Evolutionary conservation across 1,140 invertebrate species (phyloP), one percentile per base, ranked within the genome.

Genomic region (Melipona quadrifasciata): DNA sequence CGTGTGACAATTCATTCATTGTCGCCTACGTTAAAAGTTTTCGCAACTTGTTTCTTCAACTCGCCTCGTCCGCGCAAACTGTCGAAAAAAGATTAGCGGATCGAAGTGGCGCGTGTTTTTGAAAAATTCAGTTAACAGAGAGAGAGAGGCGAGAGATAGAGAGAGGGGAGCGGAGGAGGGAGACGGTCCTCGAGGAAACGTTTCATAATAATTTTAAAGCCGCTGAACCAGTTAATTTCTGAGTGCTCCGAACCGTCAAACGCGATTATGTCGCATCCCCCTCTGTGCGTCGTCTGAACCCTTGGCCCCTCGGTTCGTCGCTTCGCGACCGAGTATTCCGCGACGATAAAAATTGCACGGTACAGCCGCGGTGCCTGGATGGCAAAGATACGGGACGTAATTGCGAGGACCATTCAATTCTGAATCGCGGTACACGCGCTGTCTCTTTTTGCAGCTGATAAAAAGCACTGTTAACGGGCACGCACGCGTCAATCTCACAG

Each of bases 281-380:
- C 11, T 57, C 19, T 11, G 21, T 17, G 65, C 65, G 21, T 2
- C 39, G 53, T 6, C 34, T 75, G 6, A n/a, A 51, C 53, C 57
- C 39, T 11, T 3, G 19, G 65, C 27, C 64, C 8, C 58, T 10
- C 55, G 74, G 21, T 11, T 19, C 53, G 31, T 39, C 65, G 80
- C 73, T 61, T 71, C 61, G 77, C 72, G 80, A 78, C 83, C 73
- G 89, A 81, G 81, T 90, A 90, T 88, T 84, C 58, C 51, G 57
- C 78, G 88, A 86, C 77, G 86, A 90, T 90, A 90, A 90, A 90
- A 90, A 90, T 87, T 86, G 82, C 86, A 87, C 87, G 79, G 78
- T 72, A 31, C 58, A 47, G 47, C 39, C 64, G 19, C 67, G 55
- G 67, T 55, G 88, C 57, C 86, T 90, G 89, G 78, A 77, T 75